Evolutionary conservation across 2,888 invertebrate species (phyloP), one percentile per base, ranked within the genome.

Genomic region (Pseudolycoriella hygida): DNA sequence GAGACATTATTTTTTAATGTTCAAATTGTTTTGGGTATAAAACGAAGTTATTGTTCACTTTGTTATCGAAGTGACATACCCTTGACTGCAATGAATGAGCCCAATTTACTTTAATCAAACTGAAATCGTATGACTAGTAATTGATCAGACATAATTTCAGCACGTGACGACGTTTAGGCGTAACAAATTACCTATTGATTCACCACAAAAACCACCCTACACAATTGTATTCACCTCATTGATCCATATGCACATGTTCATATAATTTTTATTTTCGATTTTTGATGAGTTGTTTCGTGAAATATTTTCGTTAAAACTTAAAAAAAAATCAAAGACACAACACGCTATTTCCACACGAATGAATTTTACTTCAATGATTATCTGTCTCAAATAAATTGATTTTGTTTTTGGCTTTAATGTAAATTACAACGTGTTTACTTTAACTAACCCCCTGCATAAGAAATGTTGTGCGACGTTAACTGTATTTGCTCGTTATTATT

Each of bases 111-210:
- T n/a, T 25, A 25, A 25, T 25, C 25, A 25, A 25, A 25, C 8
- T 25, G 5, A 25, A 25, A 25, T 8, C 25, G 8, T 25, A 43
- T 43, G 43, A 43, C 43, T 37, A 43, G 43, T 43, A 43, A 43
- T 43, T 43, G 43, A 43, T 37, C 43, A 43, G 43, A 43, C 25
- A 43, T 43, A 43, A 43, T 43, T 43, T 19, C 15, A 43, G 43
- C 43, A 43, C 43, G 43, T 43, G 43, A 43, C 43, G 43, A 43
- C 43, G 38, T 43, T 43, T 43, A 43, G 37, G 43, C 43, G 38
- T 43, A 43, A 43, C 43, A 43, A 43, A 43, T 43, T 43, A 43
- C 43, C 39, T 44, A 46, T 48, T 44, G 46, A 46, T 46, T 46
- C 44, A 46, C 44, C 46, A 42, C 44, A 46, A 46, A 46, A 44